Base-by-base conservation (phyloP, 2,888 invertebrate species). In the Euzophera pinguis region DNA sequence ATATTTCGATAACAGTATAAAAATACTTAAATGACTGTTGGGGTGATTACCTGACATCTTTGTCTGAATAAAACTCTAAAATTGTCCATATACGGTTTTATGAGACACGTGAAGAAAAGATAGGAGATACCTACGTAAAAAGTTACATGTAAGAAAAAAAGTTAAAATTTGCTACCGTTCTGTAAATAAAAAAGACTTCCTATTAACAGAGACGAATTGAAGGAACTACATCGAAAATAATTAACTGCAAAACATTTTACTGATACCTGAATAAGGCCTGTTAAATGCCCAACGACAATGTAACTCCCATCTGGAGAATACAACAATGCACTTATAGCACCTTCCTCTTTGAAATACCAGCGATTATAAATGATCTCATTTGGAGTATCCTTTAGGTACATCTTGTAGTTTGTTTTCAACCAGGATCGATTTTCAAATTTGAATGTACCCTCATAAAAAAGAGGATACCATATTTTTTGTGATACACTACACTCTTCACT, bases 201-300 rank as follows among this genome's bases (percentile, higher is more conserved):
- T n/a, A n/a, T n/a, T n/a, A n/a, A n/a, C n/a, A n/a, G n/a, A n/a
- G n/a, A n/a, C n/a, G n/a, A n/a, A n/a, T n/a, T n/a, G n/a, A n/a
- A n/a, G n/a, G n/a, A n/a, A n/a, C n/a, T n/a, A n/a, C n/a, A n/a
- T n/a, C n/a, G n/a, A n/a, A n/a, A n/a, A n/a, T n/a, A n/a, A n/a
- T n/a, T n/a, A n/a, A n/a, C n/a, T n/a, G n/a, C 16, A 22, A 29
- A 27, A 14, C 38, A 53, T 29, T 47, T 47, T 47, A 47, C 41
- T 48, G 34, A 9, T 48, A 90, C 92, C 87, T 92, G 91, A 60
- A 92, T 87, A 55, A 79, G 62, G 39, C 92, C 92, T 6, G 87
- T 80, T 22, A 91, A 86, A 70, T 89, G 90, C 8, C 84, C 83
- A 22, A 82, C 79, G 43, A 87, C 79, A 64, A 92, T 69, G 57